Base-by-base conservation (phyloP, 2,113 vertebrate species). In the Ranitomeya imitator region DNA sequence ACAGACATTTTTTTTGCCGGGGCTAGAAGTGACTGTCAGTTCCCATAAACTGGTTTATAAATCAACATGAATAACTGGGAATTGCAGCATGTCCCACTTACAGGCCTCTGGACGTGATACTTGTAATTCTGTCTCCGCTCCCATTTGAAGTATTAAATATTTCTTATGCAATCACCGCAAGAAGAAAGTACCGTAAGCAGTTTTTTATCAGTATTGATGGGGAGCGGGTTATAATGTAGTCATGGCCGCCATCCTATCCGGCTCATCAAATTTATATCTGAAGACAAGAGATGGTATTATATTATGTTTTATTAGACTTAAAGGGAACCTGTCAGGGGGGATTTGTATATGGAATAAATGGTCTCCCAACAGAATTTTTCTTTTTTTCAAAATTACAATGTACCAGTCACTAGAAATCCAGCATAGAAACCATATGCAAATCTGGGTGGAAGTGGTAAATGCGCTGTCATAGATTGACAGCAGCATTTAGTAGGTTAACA, bases 11-110 rank as follows among this genome's bases (percentile, higher is more conserved):
- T 67, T 57, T 86, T 86, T 15, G 61, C 77, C 59, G 45, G 78
- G 23, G 61, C 77, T 80, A 76, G 73, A 77, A 86, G 61, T 80
- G 85, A 19, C 61, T 86, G 86, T 87, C 86, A 71, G 61, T 80
- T 87, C 63, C 57, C 71, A 87, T 87, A 80, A 79, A 59, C 77
- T 69, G 31, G 60, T 87, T 71, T 87, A 87, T 87, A 80, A 87
- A 87, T 87, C 86, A 87, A 16, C 51, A 59, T 79, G 86, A 87
- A 54, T 79, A 87, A 87, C 78, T 81, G 76, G 78, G 23, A 76
- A 67, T 86, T 65, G 69, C 83, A 85, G 83, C 21, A 59, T 73
- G 83, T 85, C 67, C 73, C 83, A 74, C 15, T 54, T 37, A 85
- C 31, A 73, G 26, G 67, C 69, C 52, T 85, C 51, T 67, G 26